Evolutionary conservation across 2,888 invertebrate species (phyloP).

Genomic region (Orthosia gracilis): DNA sequence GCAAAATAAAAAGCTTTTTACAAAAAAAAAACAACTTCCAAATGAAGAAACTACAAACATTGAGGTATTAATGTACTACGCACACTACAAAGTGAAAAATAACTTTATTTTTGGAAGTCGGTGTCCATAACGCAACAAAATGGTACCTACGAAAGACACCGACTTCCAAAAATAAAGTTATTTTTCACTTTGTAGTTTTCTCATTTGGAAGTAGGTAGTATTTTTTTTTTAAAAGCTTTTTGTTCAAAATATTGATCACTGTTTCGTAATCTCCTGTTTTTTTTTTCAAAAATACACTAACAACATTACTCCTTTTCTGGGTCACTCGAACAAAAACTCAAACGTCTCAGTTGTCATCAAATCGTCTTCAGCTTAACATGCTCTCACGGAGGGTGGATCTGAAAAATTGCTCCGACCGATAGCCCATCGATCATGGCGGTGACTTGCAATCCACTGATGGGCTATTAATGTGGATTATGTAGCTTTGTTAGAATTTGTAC

Average conservation of each 20-base stretch:
- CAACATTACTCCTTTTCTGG: slow-evolving; percentile 2
- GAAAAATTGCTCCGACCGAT: slow-evolving; percentile 59
- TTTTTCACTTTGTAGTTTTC: too few species aligned
- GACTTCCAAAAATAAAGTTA: too few species aligned
- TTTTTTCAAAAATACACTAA: not conserved
- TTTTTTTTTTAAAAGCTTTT: too few species aligned
- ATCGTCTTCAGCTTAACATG: slow-evolving; percentile 48
- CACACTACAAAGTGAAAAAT: too few species aligned
- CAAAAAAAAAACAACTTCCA: too few species aligned
- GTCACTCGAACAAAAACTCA: slow-evolving; percentile 3
- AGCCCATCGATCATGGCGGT: slow-evolving; percentile 57
- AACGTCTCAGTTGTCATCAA: slow-evolving; percentile 45
- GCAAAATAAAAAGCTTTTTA: too few species aligned
- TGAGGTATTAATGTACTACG: too few species aligned
- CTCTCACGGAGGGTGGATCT: slow-evolving; percentile 41
- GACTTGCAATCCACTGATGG: slow-evolving; percentile 63
- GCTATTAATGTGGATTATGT: slow-evolving; percentile 57
- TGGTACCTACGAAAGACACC: too few species aligned
- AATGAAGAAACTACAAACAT: too few species aligned
- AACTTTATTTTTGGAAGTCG: too few species aligned
- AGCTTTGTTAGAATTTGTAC: slow-evolving; percentile 54
- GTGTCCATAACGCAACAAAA: too few species aligned
- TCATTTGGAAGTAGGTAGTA: too few species aligned
- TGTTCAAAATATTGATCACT: not conserved
- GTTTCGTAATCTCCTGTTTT: not conserved